Conservation (phyloP, 2,888 invertebrate genomes). For the Drosophila pseudotalamancana region DNA sequence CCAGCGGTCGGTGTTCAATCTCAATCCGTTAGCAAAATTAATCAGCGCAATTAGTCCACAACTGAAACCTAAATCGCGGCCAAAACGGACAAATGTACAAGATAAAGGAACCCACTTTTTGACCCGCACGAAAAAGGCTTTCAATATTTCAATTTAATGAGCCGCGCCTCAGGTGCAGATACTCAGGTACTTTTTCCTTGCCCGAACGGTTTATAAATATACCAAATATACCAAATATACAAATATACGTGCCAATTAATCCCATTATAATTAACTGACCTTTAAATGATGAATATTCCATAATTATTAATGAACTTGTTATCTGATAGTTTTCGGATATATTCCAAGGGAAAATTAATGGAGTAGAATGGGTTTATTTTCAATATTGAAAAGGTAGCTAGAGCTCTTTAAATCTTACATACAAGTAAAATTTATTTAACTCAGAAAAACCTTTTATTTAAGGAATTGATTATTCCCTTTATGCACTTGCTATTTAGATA, state of each 20-base stretch:
- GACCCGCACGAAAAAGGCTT: conserved; percentile 8
- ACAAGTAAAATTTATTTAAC: too few relatives aligned
- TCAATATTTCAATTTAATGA: conserved; percentile 51
- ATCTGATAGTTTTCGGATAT: not conserved
- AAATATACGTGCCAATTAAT: not conserved
- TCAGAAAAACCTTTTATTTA: too few relatives aligned
- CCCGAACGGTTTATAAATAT: not conserved
- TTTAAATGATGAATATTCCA: not conserved
- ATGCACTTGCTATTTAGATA: too few relatives aligned
- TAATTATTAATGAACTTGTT: conserved; percentile 3
- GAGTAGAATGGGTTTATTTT: too few relatives aligned
- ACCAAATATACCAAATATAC: conserved; percentile 1
- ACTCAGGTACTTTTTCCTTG: conserved; percentile 12
- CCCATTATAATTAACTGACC: not conserved
- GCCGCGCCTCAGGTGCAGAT: conserved; percentile 11
- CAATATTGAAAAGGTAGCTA: too few relatives aligned
- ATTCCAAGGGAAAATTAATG: too few relatives aligned
- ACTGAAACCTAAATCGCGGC: conserved; percentile 40
- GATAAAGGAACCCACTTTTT: conserved; percentile 28
- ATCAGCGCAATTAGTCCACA: conserved; percentile 70
- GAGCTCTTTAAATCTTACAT: too few relatives aligned
- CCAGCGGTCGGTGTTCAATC: conserved; percentile 1
- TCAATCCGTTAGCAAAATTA: conserved; percentile 59
- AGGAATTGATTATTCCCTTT: too few relatives aligned
- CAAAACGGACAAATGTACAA: conserved; percentile 26